Evolutionary conservation across 2,113 vertebrate genomes (phyloP).

Genomic region (Heliornis fulica): DNA sequence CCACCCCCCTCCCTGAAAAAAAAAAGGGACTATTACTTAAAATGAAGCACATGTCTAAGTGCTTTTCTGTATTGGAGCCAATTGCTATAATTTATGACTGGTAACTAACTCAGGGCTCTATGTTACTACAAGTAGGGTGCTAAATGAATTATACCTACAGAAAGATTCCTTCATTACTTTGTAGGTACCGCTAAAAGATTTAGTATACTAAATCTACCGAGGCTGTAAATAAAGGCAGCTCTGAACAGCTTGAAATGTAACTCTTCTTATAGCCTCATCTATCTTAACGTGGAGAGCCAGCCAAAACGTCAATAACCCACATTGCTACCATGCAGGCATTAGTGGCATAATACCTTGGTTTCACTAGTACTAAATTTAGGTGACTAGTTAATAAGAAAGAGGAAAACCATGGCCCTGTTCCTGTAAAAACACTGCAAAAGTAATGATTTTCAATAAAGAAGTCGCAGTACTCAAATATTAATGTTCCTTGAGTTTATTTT

Average conservation of each 20-base stretch:
- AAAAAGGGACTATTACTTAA: background rate
- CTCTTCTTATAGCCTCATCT: background rate
- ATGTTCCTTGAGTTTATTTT: slow-evolving; percentile 38
- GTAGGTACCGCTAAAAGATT: background rate
- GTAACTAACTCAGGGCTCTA: background rate
- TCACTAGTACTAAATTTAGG: background rate
- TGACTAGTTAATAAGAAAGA: background rate
- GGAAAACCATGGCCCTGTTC: background rate
- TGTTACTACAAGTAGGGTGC: background rate
- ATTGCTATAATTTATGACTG: background rate
- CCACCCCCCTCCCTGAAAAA: too few species aligned
- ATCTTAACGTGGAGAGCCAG: background rate
- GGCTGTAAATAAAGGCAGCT: background rate
- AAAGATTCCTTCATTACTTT: background rate
- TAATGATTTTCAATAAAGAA: slow-evolving; percentile 5
- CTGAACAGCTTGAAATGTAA: background rate
- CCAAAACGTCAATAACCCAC: background rate
- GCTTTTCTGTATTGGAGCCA: background rate
- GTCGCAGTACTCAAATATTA: slow-evolving; percentile 1
- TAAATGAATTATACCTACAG: background rate
- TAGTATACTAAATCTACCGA: background rate
- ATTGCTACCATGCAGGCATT: background rate
- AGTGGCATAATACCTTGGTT: background rate
- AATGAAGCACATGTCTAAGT: background rate
- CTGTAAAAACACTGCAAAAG: background rate